phyloP scores from a whole-genome alignment of 2,888 invertebrate species.

The Apamea anceps region DNA sequence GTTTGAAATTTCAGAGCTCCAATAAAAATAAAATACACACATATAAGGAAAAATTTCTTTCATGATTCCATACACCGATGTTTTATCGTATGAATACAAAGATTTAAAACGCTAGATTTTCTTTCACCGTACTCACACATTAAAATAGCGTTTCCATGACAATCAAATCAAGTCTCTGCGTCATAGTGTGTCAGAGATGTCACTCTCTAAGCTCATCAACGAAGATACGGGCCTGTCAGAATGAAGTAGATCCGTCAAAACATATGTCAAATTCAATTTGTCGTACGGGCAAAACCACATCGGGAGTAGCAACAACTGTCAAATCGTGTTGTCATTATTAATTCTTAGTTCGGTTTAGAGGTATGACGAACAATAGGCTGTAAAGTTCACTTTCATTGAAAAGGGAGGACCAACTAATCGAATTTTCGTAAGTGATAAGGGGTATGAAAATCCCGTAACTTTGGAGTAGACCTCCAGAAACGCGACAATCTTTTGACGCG shows the following conservation, averaged over 20 bases:
- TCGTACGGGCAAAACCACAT: neutral
- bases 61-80: conserved; percentile 15
- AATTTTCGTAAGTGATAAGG: neutral
- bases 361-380: no score
- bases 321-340: neutral
- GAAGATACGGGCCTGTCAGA: no score
- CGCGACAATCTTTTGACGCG: neutral
- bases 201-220: no score
- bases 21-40: conserved; percentile 14
- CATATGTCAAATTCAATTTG: neutral
- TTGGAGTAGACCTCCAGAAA: neutral
- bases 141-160: neutral
- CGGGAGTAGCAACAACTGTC: neutral
- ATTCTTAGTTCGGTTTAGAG: neutral
- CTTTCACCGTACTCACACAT: neutral
- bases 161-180: neutral
- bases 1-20: neutral
- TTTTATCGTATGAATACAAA: conserved; percentile 37
- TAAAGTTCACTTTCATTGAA: no score
- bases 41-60: conserved; percentile 8
- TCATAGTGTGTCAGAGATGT: neutral
- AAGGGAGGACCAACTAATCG: neutral
- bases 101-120: neutral
- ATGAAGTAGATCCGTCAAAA: neutral
- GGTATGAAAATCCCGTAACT: neutral